Evolutionary conservation across 2,797 vertebrate species (phyloP), one percentile per base, ranked within the genome.

Genomic region (Acanthiza pusilla): DNA sequence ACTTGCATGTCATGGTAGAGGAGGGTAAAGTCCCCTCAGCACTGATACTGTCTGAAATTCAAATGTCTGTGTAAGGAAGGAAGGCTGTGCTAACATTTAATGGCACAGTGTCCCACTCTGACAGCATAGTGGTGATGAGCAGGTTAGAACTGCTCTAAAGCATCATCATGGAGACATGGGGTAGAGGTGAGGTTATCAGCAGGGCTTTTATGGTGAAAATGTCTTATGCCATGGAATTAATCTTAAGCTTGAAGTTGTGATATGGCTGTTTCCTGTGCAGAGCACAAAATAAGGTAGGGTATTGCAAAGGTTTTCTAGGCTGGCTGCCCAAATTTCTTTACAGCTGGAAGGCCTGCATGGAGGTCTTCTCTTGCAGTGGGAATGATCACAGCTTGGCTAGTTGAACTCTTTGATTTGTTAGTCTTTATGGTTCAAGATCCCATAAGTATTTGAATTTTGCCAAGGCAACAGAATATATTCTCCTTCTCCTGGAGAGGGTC

Each of bases 401-500:
- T 62, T 68, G 60, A 92, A 81, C 43, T 70, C 11, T 34, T 70
- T 50, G 21, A 58, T 84, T 89, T 92, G 51, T 84, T 84, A 71
- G 85, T 81, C 26, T 9, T 66, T 73, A 60, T 38, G 79, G 40
- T 63, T 84, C 30, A 29, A 76, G 62, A 90, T 82, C 34, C 63
- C 19, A 2, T 45, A 48, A 82, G 48, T 70, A 47, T 58, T 72
- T 75, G 55, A 74, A 42, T 95, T 85, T 76, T 82, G 43, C 55
- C 60, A 82, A 25, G 10, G 14, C 57, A 30, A 67, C 11, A 4
- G 51, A 54, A 91, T 54, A 34, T 53, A 36, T 84, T 70, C 27
- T 34, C 26, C 30, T 38, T 48, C 76, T 92, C 43, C 83, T 85
- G 87, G 74, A 94, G 65, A 91, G 96, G 91, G 81, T 94, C 86